Conservation (phyloP, 2,797 vertebrate species). For the Cynopterus sphinx region DNA sequence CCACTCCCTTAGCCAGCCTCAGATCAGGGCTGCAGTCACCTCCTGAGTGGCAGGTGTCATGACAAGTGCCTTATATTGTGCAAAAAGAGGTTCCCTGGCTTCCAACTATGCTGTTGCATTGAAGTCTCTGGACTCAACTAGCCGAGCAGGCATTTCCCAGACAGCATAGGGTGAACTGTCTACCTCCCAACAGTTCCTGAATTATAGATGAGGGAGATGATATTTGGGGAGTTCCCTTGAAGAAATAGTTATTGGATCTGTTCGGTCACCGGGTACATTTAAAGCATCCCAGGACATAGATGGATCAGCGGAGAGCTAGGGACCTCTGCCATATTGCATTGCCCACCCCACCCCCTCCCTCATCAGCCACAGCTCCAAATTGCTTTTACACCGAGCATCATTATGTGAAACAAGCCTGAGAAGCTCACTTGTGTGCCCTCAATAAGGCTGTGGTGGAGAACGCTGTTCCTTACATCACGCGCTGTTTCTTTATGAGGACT, state of each 20-base stretch:
- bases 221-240: background rate
- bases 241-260: slow-evolving; percentile 2
- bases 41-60: background rate
- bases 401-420: background rate
- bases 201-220: background rate
- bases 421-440: background rate
- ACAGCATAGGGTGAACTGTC: background rate
- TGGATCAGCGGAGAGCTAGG: background rate
- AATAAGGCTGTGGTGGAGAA: background rate
- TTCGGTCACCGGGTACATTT: background rate
- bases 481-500: slow-evolving; percentile 56
- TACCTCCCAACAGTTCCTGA: background rate
- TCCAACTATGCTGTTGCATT: background rate
- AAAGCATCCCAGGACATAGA: background rate
- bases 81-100: background rate
- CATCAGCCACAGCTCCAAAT: background rate
- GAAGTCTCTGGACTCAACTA: background rate
- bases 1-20: background rate
- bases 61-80: background rate
- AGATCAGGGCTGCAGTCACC: rapidly evolving
- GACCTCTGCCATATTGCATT: background rate
- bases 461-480: background rate
- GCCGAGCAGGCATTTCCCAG: background rate
- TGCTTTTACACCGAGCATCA: background rate
- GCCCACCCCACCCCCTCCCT: background rate